Base-by-base conservation (phyloP, 1,140 invertebrate species). In the Planococcus citri region DNA sequence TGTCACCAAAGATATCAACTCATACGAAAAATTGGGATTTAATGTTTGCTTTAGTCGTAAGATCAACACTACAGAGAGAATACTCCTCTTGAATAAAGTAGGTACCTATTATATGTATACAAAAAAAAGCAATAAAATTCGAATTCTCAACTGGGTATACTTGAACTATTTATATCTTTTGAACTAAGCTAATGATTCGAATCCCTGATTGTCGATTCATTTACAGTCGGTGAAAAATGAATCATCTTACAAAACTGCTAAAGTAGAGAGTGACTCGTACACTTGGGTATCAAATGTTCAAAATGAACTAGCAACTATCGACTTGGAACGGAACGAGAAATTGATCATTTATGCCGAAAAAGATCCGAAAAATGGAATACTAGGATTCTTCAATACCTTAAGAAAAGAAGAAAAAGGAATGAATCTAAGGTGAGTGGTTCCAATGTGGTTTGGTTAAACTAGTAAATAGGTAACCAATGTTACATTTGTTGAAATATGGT, bases 301-400 rank as follows among this genome's bases (percentile, higher is more conserved):
- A 75, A 80, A 80, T 61, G 78, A 80, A 14, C 74, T 85, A 1
- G 82, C 84, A 72, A 80, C 82, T 73, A 78, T 79, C 1, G 79
- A 82, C 58, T 76, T 33, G 73, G 74, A 60, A 69, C n/a, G n/a
- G n/a, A 70, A 2, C 27, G 73, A 14, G 75, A 76, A 73, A 73
- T 86, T 22, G 75, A 88, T 9, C 73, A 73, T 88, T 0, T 83
- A 85, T 57, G 78, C 81, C 6, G 82, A 86, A 77, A 82, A 83
- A 71, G 84, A 87, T 71, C 77, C 77, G 17, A 76, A 83, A 1
- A 90, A 83, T 79, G 95, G 95, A 25, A 79, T 95, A 20, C 74
- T 96, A 21, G 95, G 95, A 12, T 78, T 97, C 20, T 82, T 87
- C 0, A 90, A 90, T 67, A 91, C 88, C 74, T 72, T 91, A 0